Conservation (phyloP, 2,888 invertebrate species). For the Dorcus hopei region DNA sequence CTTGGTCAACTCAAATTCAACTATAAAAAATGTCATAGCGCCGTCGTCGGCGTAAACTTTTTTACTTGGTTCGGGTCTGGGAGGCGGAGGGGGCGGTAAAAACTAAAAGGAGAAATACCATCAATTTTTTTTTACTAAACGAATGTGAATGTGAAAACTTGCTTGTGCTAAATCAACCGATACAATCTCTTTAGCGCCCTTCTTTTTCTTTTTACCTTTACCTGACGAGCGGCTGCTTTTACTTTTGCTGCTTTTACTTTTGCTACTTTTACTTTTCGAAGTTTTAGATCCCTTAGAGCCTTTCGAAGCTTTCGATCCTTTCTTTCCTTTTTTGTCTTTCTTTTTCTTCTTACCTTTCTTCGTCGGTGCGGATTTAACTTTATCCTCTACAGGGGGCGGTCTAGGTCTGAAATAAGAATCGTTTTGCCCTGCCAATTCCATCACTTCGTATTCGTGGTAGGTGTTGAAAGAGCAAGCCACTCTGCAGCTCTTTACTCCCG, state of each 20-base stretch:
- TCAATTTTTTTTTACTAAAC: neutral
- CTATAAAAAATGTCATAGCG: constrained; percentile 41
- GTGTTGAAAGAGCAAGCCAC: constrained; percentile 39
- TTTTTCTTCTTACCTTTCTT: constrained; percentile 20
- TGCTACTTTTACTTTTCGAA: constrained; percentile 1
- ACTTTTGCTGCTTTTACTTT: constrained; percentile 6
- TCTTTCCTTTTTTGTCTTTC: constrained; percentile 9
- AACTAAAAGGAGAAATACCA: constrained; percentile 5
- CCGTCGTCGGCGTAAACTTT: constrained; percentile 40
- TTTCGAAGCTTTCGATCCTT: constrained; percentile 7
- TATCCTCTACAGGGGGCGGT: constrained; percentile 10
- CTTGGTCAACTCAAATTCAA: constrained; percentile 42
- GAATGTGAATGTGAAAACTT: neutral
- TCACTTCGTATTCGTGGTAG: constrained; percentile 38
- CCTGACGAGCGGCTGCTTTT: constrained; percentile 17
- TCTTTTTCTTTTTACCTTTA: constrained; percentile 18
- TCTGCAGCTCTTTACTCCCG: constrained; percentile 41
- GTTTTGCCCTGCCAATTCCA: constrained; percentile 33
- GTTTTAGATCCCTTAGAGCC: neutral
- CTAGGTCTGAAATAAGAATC: constrained; percentile 42
- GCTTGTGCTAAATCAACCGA: constrained; percentile 11
- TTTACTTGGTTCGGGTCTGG: constrained; percentile 35
- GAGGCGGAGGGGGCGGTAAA: constrained; percentile 29
- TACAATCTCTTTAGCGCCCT: constrained; percentile 4
- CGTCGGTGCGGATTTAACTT: neutral